These are phyloP conservation scores for Ceratina australensis DNA, from an alignment of 1,140 invertebrate genomes.

Conservation along the genomic window DNA sequence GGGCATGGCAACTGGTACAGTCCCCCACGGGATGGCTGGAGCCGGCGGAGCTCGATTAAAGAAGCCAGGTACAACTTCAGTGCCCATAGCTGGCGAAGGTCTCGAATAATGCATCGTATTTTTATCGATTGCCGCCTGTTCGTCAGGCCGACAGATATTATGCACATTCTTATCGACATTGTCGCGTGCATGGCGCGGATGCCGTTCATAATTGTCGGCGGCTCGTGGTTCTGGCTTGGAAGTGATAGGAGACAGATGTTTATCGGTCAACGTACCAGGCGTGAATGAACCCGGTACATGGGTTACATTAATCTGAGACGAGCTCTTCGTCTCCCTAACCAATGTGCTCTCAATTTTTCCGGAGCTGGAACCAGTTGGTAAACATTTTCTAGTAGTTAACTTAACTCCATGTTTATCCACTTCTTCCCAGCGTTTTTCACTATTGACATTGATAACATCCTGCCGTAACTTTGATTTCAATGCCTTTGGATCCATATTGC, in stretches of 20 bases:
- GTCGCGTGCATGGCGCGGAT: conserved; percentile 58
- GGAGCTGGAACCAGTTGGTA: not conserved
- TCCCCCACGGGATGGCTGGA: conserved; percentile 19
- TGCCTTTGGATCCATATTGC: conserved; percentile 1
- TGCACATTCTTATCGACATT: conserved; percentile 12
- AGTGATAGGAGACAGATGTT: not conserved
- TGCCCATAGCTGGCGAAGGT: conserved; percentile 5
- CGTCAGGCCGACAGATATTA: conserved; percentile 9
- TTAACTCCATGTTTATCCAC: conserved; percentile 55
- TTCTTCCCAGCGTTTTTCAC: conserved; percentile 63
- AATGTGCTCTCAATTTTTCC: not conserved
- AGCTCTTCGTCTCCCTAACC: conserved; percentile 23
- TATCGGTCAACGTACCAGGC: not conserved
- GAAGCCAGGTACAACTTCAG: not conserved
- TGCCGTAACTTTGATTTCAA: conserved; percentile 10
- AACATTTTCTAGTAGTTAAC: conserved; percentile 32
- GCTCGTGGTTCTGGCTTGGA: conserved; percentile 58
- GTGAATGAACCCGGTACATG: not conserved
- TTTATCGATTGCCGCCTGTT: conserved; percentile 28
- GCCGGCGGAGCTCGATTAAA: conserved; percentile 14
- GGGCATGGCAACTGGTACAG: conserved; percentile 32
- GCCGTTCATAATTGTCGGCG: conserved; percentile 69
- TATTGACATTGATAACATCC: conserved; percentile 52
- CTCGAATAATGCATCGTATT: conserved; percentile 46
- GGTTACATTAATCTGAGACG: not conserved